Conservation (phyloP, 2,797 vertebrate species). For the Percopsis omiscomaycus region DNA sequence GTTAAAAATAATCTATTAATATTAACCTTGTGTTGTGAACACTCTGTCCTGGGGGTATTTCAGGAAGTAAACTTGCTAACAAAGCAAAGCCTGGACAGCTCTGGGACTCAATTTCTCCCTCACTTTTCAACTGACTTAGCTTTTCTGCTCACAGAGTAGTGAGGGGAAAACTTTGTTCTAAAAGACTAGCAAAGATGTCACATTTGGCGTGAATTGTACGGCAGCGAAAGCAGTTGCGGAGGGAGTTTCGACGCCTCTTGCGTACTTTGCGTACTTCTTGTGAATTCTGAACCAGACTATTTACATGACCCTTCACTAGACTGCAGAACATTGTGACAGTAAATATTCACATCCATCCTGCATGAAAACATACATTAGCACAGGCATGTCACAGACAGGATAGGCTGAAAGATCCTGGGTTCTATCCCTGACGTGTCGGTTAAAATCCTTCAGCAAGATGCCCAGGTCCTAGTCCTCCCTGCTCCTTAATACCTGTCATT, state of each 20-base stretch:
- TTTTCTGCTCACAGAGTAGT: constrained; percentile 28
- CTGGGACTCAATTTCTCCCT: constrained; percentile 28
- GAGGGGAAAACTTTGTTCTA: constrained; percentile 18
- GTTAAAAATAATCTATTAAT: constrained; percentile 24
- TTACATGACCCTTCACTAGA: neutral
- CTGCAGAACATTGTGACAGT: neutral
- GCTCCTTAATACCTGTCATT: no score
- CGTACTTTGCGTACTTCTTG: constrained; percentile 1
- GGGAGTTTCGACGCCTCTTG: neutral
- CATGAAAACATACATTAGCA: no score
- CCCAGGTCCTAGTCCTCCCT: no score
- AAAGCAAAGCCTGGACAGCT: constrained; percentile 42
- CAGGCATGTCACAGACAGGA: no score
- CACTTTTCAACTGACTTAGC: neutral
- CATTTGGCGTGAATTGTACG: no score
- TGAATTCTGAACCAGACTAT: neutral
- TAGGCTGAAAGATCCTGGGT: no score
- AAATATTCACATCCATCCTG: no score
- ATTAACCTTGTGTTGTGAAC: constrained; percentile 16
- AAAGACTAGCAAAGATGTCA: constrained; percentile 22
- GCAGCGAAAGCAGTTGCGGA: constrained; percentile 16
- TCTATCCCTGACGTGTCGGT: no score
- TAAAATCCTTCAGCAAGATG: no score
- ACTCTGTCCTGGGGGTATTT: constrained; percentile 19
- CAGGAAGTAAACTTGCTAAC: constrained; percentile 20